Conservation (phyloP, 92 coral and sea anemone genomes). For the Siderastrea siderea region DNA sequence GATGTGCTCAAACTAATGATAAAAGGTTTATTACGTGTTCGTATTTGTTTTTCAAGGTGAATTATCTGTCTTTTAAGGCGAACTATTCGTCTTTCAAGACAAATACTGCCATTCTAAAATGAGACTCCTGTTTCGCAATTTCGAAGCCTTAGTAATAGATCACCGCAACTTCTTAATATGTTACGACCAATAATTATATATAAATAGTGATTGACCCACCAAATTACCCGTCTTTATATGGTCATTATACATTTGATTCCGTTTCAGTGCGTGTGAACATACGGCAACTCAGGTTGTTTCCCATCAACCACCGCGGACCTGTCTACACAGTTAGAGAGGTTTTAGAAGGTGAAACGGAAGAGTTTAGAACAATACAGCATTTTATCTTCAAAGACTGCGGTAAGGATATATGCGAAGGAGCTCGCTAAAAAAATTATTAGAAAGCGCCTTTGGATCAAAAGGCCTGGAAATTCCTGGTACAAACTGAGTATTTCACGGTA, state of each 20-base stretch:
- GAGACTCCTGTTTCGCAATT: too few species aligned
- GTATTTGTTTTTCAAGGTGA: too few species aligned
- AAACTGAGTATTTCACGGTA: too few species aligned
- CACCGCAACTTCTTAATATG: too few species aligned
- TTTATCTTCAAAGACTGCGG: neutral
- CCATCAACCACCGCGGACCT: slow-evolving; percentile 8
- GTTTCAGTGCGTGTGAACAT: slow-evolving; percentile 22
- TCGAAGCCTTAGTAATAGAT: too few species aligned
- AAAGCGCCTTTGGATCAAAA: neutral
- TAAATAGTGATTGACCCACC: too few species aligned
- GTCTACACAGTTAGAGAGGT: slow-evolving; percentile 36
- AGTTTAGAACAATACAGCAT: neutral
- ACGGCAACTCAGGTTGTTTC: neutral
- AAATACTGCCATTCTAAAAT: too few species aligned
- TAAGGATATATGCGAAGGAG: neutral
- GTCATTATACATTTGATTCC: neutral
- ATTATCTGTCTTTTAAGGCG: too few species aligned
- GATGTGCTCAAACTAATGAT: too few species aligned
- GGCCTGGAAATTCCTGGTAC: neutral
- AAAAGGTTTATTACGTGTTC: too few species aligned
- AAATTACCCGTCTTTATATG: neutral
- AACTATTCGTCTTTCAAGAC: too few species aligned
- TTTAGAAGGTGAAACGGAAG: slow-evolving; percentile 1
- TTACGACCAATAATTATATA: too few species aligned
- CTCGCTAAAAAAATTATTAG: neutral